Percentiles rank a stretch among this genome's conserved stretches.
Conservation (phyloP, 2,113 vertebrate genomes). For the Ameiurus melas region DNA sequence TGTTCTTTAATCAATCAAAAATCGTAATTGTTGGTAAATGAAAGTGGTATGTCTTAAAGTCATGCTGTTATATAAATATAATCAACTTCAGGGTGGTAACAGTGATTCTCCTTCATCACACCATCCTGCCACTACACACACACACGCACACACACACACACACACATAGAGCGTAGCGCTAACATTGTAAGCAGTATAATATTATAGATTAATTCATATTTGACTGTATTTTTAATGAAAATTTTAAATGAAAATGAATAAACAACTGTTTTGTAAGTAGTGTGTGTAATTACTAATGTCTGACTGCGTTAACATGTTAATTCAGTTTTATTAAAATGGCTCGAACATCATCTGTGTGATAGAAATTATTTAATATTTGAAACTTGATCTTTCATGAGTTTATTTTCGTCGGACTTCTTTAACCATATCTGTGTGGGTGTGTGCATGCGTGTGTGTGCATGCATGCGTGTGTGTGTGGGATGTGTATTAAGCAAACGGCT, state of each 20-base stretch:
- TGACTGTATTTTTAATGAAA: not conserved
- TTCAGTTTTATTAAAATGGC: not conserved
- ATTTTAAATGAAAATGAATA: not conserved
- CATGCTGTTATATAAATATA: not conserved
- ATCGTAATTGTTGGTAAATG: not conserved
- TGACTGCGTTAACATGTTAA: not conserved
- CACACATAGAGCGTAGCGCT: not conserved
- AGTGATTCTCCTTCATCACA: not conserved
- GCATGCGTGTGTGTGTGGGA: slow-evolving; percentile 18
- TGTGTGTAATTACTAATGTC: not conserved
- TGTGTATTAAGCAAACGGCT: slow-evolving; percentile 46
- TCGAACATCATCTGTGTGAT: not conserved
- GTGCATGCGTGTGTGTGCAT: slow-evolving; percentile 8
- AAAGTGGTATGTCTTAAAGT: not conserved
- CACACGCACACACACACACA: no score
- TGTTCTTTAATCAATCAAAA: not conserved
- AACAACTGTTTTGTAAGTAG: not conserved
- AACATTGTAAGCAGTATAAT: not conserved
- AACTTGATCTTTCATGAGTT: not conserved
- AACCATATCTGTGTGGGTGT: slow-evolving; percentile 6
- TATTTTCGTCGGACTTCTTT: not conserved
- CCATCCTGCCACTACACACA: not conserved
- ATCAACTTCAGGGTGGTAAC: not conserved
- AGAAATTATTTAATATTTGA: not conserved
- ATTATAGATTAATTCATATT: not conserved